Base-by-base conservation (phyloP, 2,797 vertebrate genomes). In the Ibycter americanus region DNA sequence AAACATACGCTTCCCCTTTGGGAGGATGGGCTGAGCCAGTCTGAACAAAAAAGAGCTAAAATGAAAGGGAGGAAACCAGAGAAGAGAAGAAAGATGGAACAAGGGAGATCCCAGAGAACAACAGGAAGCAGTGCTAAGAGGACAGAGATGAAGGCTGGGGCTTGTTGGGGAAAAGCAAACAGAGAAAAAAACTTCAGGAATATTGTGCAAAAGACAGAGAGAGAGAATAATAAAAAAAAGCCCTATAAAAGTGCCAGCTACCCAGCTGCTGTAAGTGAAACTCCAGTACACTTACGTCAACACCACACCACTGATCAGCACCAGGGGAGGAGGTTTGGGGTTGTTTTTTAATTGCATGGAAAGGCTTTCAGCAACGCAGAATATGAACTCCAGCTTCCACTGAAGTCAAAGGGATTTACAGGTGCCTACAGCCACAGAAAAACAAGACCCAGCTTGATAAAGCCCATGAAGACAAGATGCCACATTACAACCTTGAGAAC, bases 81-180 rank as follows among this genome's bases (percentile, higher is more conserved):
- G 95, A 89, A 94, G 94, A 95, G 83, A 96, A 95, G 88, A 95
- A 97, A 96, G 92, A 93, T 92, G 94, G 90, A 92, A 89, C 71
- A 89, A 94, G 92, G 74, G 78, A 92, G 90, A 92, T 84, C 90
- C 80, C 63, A 90, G 32, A 83, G 78, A 96, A 87, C 71, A 83
- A 92, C 90, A 96, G 93, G 92, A 93, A 95, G 79, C 92, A 78
- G 68, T 0, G 8, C 71, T 77, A n/a, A 55, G 62, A 80, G 34
- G 40, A 83, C 59, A 87, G 90, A 71, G 74, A 78, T 65, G 92
- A 93, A 91, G 74, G 56, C 59, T 85, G 40, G 63, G 66, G 40
- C 38, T 74, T 80, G 34, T 16, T 77, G 83, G 49, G 58, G 29
- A 61, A 94, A 92, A 89, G 63, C 56, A 88, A 61, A 61, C 54